Evolutionary conservation across 2,888 invertebrate species (phyloP), one percentile per base, ranked within the genome.

Genomic region (Polia nebulosa): DNA sequence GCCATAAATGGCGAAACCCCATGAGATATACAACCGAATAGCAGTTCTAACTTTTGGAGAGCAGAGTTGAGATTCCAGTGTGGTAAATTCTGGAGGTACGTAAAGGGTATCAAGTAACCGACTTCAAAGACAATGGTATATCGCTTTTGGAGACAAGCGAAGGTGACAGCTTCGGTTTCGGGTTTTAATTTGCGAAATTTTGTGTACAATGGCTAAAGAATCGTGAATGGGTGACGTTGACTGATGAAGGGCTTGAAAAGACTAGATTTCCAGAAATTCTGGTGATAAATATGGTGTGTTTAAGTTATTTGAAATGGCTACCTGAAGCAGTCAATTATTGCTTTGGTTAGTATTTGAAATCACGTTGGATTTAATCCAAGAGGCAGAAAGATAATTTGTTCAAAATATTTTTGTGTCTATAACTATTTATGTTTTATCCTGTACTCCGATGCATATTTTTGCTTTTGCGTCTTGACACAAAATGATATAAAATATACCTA

Each of bases 141-240:
- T 91, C 90, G 91, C 91, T 94, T 94, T 92, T 91, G 91, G 92
- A 90, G 92, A 92, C 93, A 93, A 90, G 91, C 87, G 86, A 87
- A 92, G 92, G 93, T 93, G 93, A 94, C 93, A 93, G 92, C 60
- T 89, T 84, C 87, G 90, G 89, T 92, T 94, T 93, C 90, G 91
- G 91, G 88, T 88, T 91, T 93, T 92, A 92, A 93, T 93, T 93
- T 91, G 90, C 88, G 89, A 92, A 92, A 92, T 92, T 89, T 90
- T 86, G 89, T 87, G 91, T 88, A 93, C 94, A 94, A 94, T 93
- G 92, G 90, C 72, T 74, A 72, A 87, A 73, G 68, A 88, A 88
- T 88, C 85, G 88, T 84, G 82, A 80, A 81, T 68, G 80, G 72
- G 66, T 89, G 94, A 92, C 93, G 88, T 91, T 92, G 94, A 94